Percentiles rank a stretch among this genome's conserved stretches.
Evolutionary conservation across 1,140 invertebrate species (phyloP).

Genomic region (Delia radicum): DNA sequence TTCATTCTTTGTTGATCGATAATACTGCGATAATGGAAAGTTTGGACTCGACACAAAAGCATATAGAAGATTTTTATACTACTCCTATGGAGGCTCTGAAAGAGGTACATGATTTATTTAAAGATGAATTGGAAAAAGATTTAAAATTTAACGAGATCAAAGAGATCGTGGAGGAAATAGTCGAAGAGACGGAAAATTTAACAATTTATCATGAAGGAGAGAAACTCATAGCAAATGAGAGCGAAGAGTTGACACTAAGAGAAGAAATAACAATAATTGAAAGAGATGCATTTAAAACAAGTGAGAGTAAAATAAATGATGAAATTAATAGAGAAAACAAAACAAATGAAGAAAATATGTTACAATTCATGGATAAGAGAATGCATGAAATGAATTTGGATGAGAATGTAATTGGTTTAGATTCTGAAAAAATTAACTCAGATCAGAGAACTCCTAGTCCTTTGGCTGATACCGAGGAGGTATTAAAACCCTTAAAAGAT

Average conservation of each 20-base stretch:
- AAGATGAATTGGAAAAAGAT: background rate
- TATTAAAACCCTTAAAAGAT: slow-evolving; percentile 42
- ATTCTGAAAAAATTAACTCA: background rate
- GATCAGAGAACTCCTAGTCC: slow-evolving; percentile 44
- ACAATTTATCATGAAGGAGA: background rate
- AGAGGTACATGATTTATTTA: slow-evolving; percentile 21
- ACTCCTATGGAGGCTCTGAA: slow-evolving; percentile 42
- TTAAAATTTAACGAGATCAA: background rate
- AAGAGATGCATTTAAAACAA: too few species aligned
- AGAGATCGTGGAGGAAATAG: background rate
- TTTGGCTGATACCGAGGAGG: slow-evolving; percentile 42
- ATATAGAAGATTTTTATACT: slow-evolving; percentile 47
- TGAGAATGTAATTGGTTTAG: background rate
- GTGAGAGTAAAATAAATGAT: background rate
- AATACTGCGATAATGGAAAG: slow-evolving; percentile 41
- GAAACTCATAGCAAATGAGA: background rate
- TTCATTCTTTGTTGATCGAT: slow-evolving; percentile 37
- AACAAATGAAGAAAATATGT: background rate
- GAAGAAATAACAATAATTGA: background rate
- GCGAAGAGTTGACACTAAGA: background rate
- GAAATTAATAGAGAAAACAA: too few species aligned
- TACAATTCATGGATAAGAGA: background rate
- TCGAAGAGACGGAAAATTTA: background rate
- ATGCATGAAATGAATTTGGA: background rate
- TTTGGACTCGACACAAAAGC: slow-evolving; percentile 36